Conservation (phyloP, 2,113 vertebrate genomes). For the Prochilodus magdalenae region DNA sequence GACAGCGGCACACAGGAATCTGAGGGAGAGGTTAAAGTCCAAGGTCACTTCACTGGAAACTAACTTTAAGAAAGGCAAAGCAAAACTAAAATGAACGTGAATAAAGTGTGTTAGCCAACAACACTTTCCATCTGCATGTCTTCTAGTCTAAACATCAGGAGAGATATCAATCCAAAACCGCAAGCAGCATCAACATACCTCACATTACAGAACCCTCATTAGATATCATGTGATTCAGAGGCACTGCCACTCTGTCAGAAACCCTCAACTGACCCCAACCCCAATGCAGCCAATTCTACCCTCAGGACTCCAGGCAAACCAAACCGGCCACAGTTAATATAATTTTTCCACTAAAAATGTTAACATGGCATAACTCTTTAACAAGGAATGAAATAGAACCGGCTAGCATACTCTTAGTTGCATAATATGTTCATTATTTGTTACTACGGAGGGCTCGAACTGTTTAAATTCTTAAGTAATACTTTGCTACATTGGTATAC, state of each 20-base stretch:
- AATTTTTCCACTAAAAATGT: not conserved
- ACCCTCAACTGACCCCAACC: conserved; percentile 4
- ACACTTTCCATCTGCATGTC: not conserved
- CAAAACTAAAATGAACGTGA: not conserved
- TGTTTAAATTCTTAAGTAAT: too few relatives aligned
- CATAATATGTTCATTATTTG: too few relatives aligned
- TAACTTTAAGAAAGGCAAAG: not conserved
- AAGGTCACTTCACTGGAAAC: conserved; percentile 6
- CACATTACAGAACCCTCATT: not conserved
- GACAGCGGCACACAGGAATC: not conserved
- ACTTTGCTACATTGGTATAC: too few relatives aligned
- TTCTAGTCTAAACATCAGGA: not conserved
- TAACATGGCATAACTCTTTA: not conserved
- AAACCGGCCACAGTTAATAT: not conserved
- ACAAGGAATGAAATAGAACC: not conserved
- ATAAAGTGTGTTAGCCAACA: not conserved
- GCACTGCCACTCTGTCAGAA: not conserved
- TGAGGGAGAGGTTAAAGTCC: not conserved
- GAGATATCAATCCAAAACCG: not conserved
- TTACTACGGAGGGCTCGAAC: too few relatives aligned
- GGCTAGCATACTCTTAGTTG: not conserved
- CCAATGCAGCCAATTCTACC: not conserved
- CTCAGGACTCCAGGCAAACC: not conserved
- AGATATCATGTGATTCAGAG: not conserved
- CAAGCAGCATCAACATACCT: not conserved